These are phyloP conservation scores for Ectemnius lituratus DNA, from an alignment of 2,888 invertebrate species.

Conservation along the genomic window DNA sequence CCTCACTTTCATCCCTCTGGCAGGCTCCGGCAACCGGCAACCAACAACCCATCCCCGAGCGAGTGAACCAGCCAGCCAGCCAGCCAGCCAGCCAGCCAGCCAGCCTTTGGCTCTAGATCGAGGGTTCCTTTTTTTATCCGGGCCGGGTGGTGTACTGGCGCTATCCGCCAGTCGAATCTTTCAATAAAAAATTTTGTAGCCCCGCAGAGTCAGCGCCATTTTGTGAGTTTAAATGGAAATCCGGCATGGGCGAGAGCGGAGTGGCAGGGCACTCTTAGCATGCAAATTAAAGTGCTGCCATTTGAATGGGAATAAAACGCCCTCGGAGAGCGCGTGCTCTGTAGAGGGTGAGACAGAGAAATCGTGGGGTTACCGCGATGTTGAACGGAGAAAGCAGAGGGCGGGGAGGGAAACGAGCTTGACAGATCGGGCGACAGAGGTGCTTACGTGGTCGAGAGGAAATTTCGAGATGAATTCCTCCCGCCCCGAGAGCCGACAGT, in stretches of 20 bases:
- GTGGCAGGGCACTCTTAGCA: conserved; percentile 74
- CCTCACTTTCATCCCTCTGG: conserved; percentile 37
- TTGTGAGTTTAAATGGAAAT: conserved; percentile 78
- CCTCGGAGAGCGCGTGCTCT: conserved; percentile 52
- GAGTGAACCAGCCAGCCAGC: too few relatives aligned
- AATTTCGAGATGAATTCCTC: conserved; percentile 61
- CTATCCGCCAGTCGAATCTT: conserved; percentile 76
- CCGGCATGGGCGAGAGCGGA: conserved; percentile 60
- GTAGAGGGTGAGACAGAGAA: conserved; percentile 24
- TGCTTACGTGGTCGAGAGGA: conserved; percentile 68
- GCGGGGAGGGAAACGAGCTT: conserved; percentile 53
- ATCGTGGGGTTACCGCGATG: conserved; percentile 13
- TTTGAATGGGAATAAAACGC: conserved; percentile 77
- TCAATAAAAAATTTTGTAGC: conserved; percentile 78
- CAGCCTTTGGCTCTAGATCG: not conserved
- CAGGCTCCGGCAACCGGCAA: conserved; percentile 15
- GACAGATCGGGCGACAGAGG: conserved; percentile 72
- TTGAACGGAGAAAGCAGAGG: conserved; percentile 12
- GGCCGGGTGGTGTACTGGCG: conserved; percentile 34
- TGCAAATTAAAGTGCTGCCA: conserved; percentile 78
- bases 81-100: not conserved
- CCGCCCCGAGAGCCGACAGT: conserved; percentile 34
- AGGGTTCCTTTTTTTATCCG: conserved; percentile 35
- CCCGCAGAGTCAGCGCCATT: conserved; percentile 77
- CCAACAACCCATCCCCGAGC: too few relatives aligned